A percentile compares a stretch with the other conserved stretches of the same genome.
These are phyloP conservation scores for Aptenodytes forsteri DNA, from an alignment of 2,113 vertebrate species.

Conservation along the genomic window DNA sequence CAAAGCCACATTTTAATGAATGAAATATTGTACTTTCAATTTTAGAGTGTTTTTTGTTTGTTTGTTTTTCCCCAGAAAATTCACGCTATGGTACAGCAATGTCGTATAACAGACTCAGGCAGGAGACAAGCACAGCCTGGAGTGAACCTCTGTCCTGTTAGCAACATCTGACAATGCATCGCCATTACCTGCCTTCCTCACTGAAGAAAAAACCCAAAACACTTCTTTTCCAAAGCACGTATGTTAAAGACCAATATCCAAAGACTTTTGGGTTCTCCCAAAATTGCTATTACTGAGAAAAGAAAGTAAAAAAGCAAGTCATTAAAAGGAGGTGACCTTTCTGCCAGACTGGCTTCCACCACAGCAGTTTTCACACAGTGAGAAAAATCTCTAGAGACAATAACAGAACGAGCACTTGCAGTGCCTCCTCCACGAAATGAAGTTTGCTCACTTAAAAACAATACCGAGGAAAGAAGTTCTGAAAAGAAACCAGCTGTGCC, in stretches of 20 bases:
- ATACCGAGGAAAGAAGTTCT: neutral
- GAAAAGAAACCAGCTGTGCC: neutral
- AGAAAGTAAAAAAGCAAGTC: neutral
- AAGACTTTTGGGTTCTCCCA: neutral
- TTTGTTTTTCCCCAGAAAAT: neutral
- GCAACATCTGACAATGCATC: neutral
- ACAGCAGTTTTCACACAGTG: neutral
- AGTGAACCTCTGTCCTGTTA: neutral
- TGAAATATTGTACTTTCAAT: neutral
- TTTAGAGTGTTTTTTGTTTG: neutral
- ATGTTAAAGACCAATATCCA: neutral
- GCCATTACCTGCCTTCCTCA: neutral
- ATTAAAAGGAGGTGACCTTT: constrained; percentile 39
- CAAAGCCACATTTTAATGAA: neutral
- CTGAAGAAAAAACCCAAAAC: neutral
- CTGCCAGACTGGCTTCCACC: neutral
- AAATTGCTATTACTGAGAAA: neutral
- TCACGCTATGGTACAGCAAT: too few species aligned
- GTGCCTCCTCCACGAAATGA: neutral
- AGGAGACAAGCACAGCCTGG: neutral
- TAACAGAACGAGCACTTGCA: neutral
- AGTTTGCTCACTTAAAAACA: neutral
- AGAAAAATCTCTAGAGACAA: neutral
- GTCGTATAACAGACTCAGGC: neutral
- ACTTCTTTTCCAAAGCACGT: neutral